These are phyloP conservation scores for Cervus canadensis DNA, from an alignment of 2,113 vertebrate genomes.

Conservation along the genomic window DNA sequence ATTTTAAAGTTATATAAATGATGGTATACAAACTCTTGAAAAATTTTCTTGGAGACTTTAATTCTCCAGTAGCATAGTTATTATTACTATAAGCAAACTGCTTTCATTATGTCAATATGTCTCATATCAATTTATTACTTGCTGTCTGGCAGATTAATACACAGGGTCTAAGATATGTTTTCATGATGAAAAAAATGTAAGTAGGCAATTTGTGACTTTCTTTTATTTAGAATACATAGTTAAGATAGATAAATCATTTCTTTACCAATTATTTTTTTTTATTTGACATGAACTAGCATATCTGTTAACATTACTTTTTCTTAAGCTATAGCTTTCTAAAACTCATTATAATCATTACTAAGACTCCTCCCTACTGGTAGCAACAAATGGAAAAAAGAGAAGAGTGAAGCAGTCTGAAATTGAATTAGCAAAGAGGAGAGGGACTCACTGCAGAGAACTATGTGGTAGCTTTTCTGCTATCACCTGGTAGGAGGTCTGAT, in stretches of 20 bases:
- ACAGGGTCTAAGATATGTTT: background rate
- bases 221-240: background rate
- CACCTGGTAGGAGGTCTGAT: background rate
- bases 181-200: background rate
- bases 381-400: background rate
- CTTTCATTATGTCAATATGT: background rate
- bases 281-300: background rate
- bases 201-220: background rate
- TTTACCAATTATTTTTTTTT: background rate
- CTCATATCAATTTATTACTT: background rate
- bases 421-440: background rate
- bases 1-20: background rate
- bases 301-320: background rate
- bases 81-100: constrained; percentile 45
- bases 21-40: background rate
- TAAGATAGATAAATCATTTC: background rate
- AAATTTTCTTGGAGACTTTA: background rate
- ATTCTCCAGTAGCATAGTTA: background rate
- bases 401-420: background rate
- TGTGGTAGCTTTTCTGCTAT: background rate
- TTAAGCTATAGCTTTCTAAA: background rate
- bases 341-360: background rate
- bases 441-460: background rate
- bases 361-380: background rate
- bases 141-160: background rate